These are phyloP conservation scores for Bolborhynchus lineola DNA, from an alignment of 2,113 vertebrate species.

Conservation along the genomic window DNA sequence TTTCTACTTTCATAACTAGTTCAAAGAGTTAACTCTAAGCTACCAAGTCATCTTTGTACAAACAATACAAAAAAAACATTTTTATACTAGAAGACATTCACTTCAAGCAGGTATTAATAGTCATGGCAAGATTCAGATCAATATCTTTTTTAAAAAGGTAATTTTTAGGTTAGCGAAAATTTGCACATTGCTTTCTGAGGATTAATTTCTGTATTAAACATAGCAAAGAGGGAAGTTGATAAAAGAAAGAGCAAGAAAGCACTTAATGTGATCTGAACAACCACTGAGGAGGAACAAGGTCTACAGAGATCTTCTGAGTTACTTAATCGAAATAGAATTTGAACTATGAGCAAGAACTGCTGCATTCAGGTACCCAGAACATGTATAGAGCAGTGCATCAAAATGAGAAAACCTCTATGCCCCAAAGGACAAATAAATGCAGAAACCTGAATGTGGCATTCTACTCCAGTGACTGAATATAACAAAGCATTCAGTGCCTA, in stretches of 20 bases:
- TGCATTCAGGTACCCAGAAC: background rate
- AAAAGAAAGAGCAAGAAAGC: conserved; percentile 11
- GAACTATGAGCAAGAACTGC: background rate
- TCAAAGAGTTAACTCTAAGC: background rate
- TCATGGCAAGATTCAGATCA: background rate
- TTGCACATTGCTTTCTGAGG: background rate
- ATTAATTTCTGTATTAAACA: background rate
- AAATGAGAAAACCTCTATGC: background rate
- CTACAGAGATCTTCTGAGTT: background rate
- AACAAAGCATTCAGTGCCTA: background rate
- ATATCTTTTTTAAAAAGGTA: background rate
- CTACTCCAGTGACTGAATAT: background rate
- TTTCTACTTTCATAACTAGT: background rate
- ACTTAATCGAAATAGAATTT: background rate
- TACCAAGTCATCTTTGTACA: background rate
- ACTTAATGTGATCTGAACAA: background rate
- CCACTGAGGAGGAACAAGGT: background rate
- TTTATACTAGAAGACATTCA: background rate
- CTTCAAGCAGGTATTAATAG: background rate
- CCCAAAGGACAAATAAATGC: background rate
- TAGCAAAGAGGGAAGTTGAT: background rate
- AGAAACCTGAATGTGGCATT: background rate
- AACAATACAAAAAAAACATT: background rate
- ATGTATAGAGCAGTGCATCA: background rate
- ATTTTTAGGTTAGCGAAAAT: background rate